phyloP scores from a whole-genome alignment of 2,113 vertebrate species.

The Connochaetes taurinus region DNA sequence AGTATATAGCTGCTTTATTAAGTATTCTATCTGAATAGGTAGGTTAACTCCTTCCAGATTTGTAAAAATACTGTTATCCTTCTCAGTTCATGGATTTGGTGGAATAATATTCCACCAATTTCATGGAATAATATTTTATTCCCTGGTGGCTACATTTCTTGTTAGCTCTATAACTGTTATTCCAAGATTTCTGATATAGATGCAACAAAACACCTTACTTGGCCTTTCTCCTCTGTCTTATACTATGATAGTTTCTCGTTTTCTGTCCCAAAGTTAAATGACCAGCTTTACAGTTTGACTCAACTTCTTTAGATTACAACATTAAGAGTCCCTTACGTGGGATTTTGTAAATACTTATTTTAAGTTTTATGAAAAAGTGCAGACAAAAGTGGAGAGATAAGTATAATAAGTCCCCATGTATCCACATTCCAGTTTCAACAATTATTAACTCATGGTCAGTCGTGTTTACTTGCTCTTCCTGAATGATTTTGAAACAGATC shows the following conservation, averaged over 20 bases:
- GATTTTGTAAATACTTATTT: not conserved
- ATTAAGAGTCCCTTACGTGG: not conserved
- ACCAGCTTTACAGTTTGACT: not conserved
- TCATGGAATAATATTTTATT: too few relatives aligned
- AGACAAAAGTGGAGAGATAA: not conserved
- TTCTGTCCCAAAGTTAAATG: constrained; percentile 2
- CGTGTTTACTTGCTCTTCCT: not conserved
- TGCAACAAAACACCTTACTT: not conserved
- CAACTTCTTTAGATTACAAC: not conserved
- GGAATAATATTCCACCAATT: too few relatives aligned
- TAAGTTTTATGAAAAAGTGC: constrained; percentile 5
- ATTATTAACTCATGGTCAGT: not conserved
- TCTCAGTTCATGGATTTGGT: not conserved
- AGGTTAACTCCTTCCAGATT: not conserved
- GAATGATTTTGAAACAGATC: constrained; percentile 20
- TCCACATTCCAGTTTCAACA: not conserved
- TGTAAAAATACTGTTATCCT: not conserved
- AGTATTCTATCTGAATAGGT: not conserved
- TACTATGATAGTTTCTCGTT: not conserved
- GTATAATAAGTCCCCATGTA: not conserved
- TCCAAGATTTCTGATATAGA: not conserved
- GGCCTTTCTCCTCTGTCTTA: not conserved
- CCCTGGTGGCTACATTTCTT: not conserved
- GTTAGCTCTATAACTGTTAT: not conserved
- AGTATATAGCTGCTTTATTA: not conserved